These are phyloP conservation scores for Eidolon dupreanum DNA, from an alignment of 2,797 vertebrate genomes.

Conservation along the genomic window DNA sequence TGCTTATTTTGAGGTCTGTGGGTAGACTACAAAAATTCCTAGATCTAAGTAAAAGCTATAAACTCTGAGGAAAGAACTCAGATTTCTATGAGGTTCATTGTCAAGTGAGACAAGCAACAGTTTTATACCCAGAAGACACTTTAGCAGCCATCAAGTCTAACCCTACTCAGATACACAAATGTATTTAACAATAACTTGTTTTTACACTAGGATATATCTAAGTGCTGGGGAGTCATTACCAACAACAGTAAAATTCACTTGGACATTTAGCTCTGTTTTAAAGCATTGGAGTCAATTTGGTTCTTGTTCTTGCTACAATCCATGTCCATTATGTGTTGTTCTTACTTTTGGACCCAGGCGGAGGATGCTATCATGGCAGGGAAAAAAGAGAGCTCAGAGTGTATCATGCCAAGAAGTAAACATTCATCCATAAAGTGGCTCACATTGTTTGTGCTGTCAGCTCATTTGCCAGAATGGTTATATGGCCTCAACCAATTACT, in stretches of 20 bases:
- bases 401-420: not conserved
- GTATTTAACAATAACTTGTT: not conserved
- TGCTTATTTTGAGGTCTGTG: not conserved
- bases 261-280: not conserved
- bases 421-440: not conserved
- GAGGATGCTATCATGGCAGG: not conserved
- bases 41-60: not conserved
- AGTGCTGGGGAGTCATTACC: not conserved
- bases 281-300: not conserved
- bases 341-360: not conserved
- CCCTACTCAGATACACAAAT: not conserved
- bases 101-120: not conserved
- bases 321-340: not conserved
- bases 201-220: not conserved
- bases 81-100: not conserved
- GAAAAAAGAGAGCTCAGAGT: not conserved
- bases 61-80: not conserved
- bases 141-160: not conserved
- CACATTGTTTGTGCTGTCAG: not conserved
- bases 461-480: not conserved
- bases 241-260: not conserved
- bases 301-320: not conserved
- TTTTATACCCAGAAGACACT: not conserved
- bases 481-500: not conserved
- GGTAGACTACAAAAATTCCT: not conserved